These are phyloP conservation scores for Turritopsis rubra DNA, from an alignment of 30 jellyfish, hydroid and myxozoan genomes.

Conservation along the genomic window DNA sequence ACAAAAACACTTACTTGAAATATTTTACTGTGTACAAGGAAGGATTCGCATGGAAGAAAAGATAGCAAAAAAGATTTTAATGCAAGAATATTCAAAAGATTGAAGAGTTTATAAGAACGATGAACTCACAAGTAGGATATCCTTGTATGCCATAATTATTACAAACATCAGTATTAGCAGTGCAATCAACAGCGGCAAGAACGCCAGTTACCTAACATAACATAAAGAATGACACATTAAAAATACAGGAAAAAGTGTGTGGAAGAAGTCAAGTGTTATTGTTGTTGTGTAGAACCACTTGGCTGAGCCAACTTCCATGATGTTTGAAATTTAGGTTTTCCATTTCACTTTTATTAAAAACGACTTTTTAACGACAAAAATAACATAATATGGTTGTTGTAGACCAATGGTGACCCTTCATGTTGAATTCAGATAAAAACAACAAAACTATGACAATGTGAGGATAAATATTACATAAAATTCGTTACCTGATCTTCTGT, in stretches of 20 bases:
- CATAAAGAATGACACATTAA: background rate
- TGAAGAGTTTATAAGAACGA: background rate
- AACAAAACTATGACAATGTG: no score
- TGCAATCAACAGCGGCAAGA: conserved; percentile 91
- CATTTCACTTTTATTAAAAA: no score
- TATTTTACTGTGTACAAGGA: conserved; percentile 39
- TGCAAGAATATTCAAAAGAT: background rate
- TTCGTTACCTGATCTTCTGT: conserved; percentile 35
- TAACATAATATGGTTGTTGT: no score
- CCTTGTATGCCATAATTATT: conserved; percentile 48
- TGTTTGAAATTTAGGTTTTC: no score
- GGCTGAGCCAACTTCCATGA: no score
- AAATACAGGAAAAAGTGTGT: no score
- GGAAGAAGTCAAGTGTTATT: no score
- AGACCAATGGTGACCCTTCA: no score
- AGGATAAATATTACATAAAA: no score
- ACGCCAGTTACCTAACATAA: conserved; percentile 48
- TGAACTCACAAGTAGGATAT: conserved; percentile 67
- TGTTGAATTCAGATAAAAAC: no score
- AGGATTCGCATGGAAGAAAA: background rate
- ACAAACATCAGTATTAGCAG: conserved; percentile 48
- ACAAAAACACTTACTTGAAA: conserved; percentile 47
- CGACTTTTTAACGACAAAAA: no score
- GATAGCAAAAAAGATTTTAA: background rate
- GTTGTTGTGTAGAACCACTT: no score